Percentiles rank a stretch among this genome's conserved stretches.
These are phyloP conservation scores for Siniperca obscura DNA, from an alignment of 2,797 vertebrate genomes.

Conservation along the genomic window DNA sequence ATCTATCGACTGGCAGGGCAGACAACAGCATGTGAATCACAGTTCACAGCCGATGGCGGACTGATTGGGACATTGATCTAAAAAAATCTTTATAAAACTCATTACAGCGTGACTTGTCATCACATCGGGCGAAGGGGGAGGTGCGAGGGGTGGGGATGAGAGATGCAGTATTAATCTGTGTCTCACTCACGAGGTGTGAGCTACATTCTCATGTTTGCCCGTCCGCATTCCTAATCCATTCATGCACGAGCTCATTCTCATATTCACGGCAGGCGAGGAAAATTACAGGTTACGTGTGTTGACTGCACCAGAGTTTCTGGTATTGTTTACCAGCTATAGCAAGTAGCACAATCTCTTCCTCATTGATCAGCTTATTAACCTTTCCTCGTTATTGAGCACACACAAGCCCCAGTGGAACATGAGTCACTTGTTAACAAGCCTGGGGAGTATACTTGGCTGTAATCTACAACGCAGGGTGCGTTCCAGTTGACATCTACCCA, in stretches of 20 bases:
- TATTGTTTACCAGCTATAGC: conserved; percentile 52
- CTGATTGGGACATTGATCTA: conserved; percentile 85
- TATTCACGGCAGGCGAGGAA: not conserved
- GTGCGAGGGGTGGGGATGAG: conserved; percentile 26
- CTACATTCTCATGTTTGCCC: conserved; percentile 19
- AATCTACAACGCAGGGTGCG: conserved; percentile 13
- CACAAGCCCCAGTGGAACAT: conserved; percentile 46
- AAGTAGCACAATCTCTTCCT: conserved; percentile 39
- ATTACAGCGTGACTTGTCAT: conserved; percentile 84
- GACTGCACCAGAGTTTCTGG: conserved; percentile 17
- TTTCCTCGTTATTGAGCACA: conserved; percentile 68
- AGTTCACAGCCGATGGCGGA: conserved; percentile 74
- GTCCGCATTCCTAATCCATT: conserved; percentile 44
- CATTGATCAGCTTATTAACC: conserved; percentile 80
- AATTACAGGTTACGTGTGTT: conserved; percentile 43
- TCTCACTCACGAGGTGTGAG: conserved; percentile 60
- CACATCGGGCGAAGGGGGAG: conserved; percentile 24
- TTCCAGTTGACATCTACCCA: conserved; percentile 44
- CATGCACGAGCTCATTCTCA: conserved; percentile 15
- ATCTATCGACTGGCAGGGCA: conserved; percentile 71
- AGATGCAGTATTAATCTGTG: conserved; percentile 67
- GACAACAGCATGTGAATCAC: conserved; percentile 83
- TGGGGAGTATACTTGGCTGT: conserved; percentile 35
- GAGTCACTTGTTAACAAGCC: conserved; percentile 73
- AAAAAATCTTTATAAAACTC: conserved; percentile 87